Evolutionary conservation across 2,888 invertebrate genomes (phyloP).

Genomic region (Uloborus plumipes): DNA sequence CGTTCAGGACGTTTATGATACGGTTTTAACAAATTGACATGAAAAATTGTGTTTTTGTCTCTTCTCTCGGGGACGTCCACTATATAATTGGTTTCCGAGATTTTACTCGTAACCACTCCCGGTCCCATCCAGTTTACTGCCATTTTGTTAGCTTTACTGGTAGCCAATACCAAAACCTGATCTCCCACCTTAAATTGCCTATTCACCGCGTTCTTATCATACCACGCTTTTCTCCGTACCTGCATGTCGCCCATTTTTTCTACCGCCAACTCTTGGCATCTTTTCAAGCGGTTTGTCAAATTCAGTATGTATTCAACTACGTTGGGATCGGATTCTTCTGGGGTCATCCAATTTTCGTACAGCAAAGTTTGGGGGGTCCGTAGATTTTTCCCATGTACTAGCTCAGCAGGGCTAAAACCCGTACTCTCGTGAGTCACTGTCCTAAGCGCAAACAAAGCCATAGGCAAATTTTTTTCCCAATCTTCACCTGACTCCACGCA

Average conservation of each 20-base stretch:
- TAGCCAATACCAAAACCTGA: constrained; percentile 2
- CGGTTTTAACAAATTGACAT: too few species aligned
- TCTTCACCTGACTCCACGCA: neutral
- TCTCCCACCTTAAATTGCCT: neutral
- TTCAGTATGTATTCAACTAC: too few species aligned
- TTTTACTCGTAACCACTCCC: neutral
- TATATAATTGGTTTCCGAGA: too few species aligned
- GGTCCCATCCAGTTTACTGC: neutral
- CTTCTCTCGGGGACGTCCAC: too few species aligned
- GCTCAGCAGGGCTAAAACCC: constrained; percentile 18
- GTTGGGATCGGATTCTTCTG: too few species aligned
- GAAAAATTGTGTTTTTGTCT: too few species aligned
- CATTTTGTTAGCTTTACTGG: neutral
- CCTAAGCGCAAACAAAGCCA: neutral
- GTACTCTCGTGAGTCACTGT: constrained; percentile 19
- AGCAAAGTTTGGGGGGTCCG: neutral
- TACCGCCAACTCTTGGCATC: too few species aligned
- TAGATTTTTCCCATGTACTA: constrained; percentile 20
- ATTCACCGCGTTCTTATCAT: neutral
- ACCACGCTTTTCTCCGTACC: too few species aligned
- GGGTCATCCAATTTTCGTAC: too few species aligned
- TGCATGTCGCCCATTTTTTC: too few species aligned
- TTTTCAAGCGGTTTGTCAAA: too few species aligned
- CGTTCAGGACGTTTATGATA: too few species aligned
- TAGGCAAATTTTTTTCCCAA: neutral